Base-by-base conservation (phyloP, 2,113 vertebrate species). In the Gnathonemus echidnorhynchus region DNA sequence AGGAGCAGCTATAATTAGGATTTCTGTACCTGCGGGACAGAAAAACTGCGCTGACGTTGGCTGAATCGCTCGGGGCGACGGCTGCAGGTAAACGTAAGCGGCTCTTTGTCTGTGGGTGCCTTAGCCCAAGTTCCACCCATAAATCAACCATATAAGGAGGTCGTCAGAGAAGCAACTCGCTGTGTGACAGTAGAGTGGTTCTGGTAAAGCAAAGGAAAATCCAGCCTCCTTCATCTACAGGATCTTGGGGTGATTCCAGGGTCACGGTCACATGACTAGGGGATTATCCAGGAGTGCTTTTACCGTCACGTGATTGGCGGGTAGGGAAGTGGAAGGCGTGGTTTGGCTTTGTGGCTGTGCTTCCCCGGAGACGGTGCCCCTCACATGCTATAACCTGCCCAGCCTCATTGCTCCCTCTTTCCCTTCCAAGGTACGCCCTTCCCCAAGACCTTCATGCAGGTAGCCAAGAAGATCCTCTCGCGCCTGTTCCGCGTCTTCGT, bases 401-500 rank as follows among this genome's bases (percentile, higher is more conserved):
- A 31, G n/a, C 62, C n/a, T 70, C 62, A 70, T 13, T 31, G 24
- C 45, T 46, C 48, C 84, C 21, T 48, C 86, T 52, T 48, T 35
- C 15, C 35, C 27, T 56, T 53, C 50, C 56, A 90, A 97, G 97
- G 97, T 87, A 95, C 97, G 85, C 97, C 97, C 1, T 98, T 97
- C 92, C 97, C 97, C 50, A 97, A 97, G 96, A 97, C 97, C 93
- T 97, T 97, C 90, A 96, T 97, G 90, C 97, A 96, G 91, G 96
- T 97, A 93, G 97, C 97, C 93, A 98, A 97, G 96, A 98, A 98
- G 94, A 97, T 97, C 91, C 94, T 98, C 35, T 97, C 96, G 90
- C 95, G 97, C 46, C 95, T 98, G 24, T 98, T 98, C 90, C 94
- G 97, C 2, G 97, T 97, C 58, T 97, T 98, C 0, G 97, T 97